Percentiles rank a stretch among this genome's conserved stretches.
phyloP scores from a whole-genome alignment of 2,113 vertebrate genomes.

The Datnioides undecimradiatus region DNA sequence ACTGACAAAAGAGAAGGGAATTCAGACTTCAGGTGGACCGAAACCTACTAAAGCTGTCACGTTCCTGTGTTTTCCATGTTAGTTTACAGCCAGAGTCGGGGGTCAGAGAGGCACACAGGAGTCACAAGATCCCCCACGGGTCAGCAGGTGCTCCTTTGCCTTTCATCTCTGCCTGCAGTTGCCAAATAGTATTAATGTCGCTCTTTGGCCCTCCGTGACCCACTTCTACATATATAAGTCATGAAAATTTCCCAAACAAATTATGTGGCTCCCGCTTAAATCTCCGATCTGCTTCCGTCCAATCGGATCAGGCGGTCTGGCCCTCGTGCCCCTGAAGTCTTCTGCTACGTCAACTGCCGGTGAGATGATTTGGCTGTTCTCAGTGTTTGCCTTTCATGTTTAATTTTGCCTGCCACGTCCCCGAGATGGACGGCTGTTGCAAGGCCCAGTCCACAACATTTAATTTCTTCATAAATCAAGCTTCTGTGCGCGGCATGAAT shows the following conservation, averaged over 20 bases:
- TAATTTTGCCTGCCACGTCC: constrained; percentile 65
- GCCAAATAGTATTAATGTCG: constrained; percentile 64
- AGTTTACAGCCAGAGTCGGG: not conserved
- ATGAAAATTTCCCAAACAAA: not conserved
- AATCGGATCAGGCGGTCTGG: constrained; percentile 14
- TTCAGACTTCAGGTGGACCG: not conserved
- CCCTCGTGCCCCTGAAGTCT: constrained; percentile 6
- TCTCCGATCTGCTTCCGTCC: constrained; percentile 16
- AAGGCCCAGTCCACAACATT: constrained; percentile 73
- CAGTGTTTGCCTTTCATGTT: constrained; percentile 73
- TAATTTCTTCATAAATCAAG: constrained; percentile 81
- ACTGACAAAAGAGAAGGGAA: constrained; percentile 1
- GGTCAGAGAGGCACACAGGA: constrained; percentile 39
- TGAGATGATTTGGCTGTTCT: constrained; percentile 57
- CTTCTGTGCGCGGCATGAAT: constrained; percentile 71
- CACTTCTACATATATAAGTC: constrained; percentile 48
- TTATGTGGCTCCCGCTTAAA: not conserved
- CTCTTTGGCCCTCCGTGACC: constrained; percentile 63
- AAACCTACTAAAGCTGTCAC: constrained; percentile 36
- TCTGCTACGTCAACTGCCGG: constrained; percentile 26
- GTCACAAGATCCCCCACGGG: constrained; percentile 51
- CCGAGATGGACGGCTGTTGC: constrained; percentile 65
- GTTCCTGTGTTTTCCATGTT: constrained; percentile 11
- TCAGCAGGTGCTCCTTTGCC: constrained; percentile 59
- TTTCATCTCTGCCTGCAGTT: constrained; percentile 60